Percentiles rank a stretch among this genome's conserved stretches.
These are phyloP conservation scores for Antheraea assamensis DNA, from an alignment of 2,888 invertebrate genomes.

Conservation along the genomic window DNA sequence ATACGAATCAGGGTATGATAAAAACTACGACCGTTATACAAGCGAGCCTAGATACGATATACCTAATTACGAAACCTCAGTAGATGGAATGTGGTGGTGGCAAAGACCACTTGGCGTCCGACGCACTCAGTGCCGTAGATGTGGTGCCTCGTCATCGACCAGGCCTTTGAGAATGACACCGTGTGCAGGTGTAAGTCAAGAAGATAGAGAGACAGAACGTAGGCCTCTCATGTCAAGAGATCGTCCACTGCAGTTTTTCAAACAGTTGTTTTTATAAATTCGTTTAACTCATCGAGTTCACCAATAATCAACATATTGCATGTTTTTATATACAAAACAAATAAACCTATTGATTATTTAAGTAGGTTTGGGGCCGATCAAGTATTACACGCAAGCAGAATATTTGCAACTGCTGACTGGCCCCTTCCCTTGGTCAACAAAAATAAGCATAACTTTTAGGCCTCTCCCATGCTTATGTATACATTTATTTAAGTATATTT, in stretches of 20 bases:
- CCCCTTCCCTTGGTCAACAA: too few species aligned
- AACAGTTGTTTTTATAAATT: conserved; percentile 61
- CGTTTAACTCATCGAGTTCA: neutral
- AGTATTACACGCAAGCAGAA: too few species aligned
- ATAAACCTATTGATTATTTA: neutral
- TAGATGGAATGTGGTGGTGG: conserved; percentile 63
- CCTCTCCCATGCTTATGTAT: too few species aligned
- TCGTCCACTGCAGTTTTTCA: conserved; percentile 68
- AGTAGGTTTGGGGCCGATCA: too few species aligned
- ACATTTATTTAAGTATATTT: too few species aligned
- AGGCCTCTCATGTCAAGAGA: conserved; percentile 61
- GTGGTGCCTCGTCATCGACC: conserved; percentile 64
- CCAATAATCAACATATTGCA: neutral
- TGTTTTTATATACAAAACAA: neutral
- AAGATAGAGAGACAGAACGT: conserved; percentile 38
- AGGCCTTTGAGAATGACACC: conserved; percentile 65
- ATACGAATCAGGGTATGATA: conserved; percentile 34
- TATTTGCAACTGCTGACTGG: too few species aligned
- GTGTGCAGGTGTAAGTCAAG: conserved; percentile 52
- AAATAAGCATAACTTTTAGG: too few species aligned
- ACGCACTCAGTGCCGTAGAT: conserved; percentile 57
- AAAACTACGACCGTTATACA: conserved; percentile 32
- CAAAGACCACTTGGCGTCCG: conserved; percentile 53
- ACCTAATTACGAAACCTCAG: conserved; percentile 48
- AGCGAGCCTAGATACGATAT: conserved; percentile 47